These are phyloP conservation scores for Thunnus thynnus DNA, from an alignment of 2,113 vertebrate genomes.

Conservation along the genomic window DNA sequence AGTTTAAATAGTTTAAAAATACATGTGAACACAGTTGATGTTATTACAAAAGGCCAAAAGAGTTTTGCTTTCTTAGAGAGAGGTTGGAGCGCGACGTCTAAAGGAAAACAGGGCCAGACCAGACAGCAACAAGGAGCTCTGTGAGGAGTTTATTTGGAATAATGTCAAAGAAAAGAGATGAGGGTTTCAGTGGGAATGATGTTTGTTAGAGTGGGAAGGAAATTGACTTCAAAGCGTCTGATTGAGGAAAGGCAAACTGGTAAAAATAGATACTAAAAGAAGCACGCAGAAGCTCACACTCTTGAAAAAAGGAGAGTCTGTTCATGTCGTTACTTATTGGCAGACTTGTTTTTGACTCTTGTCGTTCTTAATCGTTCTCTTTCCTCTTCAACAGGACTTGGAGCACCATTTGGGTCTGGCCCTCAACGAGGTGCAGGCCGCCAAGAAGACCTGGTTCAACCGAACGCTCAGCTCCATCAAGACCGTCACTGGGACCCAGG, in stretches of 20 bases:
- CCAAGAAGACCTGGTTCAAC: slow-evolving; percentile 99
- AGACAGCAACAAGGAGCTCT: background rate
- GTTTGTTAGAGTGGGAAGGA: background rate
- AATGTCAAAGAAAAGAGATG: slow-evolving; percentile 4
- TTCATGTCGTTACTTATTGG: background rate
- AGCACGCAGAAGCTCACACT: background rate
- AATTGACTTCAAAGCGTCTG: slow-evolving; percentile 1
- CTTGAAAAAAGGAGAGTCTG: background rate
- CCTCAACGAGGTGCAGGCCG: slow-evolving; percentile 96
- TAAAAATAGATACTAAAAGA: background rate
- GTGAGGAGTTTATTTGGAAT: background rate
- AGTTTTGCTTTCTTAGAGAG: background rate
- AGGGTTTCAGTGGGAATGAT: slow-evolving; percentile 1
- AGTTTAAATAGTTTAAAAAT: background rate
- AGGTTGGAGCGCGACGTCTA: background rate
- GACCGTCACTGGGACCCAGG: slow-evolving; percentile 96
- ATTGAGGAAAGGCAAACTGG: background rate
- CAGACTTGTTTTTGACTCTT: background rate
- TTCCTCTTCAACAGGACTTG: slow-evolving; percentile 87
- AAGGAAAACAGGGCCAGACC: background rate
- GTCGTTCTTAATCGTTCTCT: background rate
- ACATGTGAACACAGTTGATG: background rate
- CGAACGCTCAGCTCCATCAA: slow-evolving; percentile 98
- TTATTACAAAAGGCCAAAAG: background rate
- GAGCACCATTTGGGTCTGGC: slow-evolving; percentile 97